These are phyloP conservation scores for Amia ocellicauda DNA, from an alignment of 2,113 vertebrate species.

Conservation along the genomic window DNA sequence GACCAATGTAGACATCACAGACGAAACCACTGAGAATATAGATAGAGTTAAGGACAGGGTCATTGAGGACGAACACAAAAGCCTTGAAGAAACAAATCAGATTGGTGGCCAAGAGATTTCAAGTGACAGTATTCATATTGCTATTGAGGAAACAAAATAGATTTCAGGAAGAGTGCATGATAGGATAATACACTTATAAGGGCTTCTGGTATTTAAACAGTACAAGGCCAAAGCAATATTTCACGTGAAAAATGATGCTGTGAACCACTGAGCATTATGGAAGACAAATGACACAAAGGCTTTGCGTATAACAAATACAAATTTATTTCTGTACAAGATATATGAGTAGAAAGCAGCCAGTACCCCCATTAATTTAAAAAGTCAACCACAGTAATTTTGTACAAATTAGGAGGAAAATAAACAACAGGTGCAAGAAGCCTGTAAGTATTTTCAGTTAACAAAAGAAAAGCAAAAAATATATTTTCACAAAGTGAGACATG, in stretches of 20 bases:
- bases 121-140: not conserved
- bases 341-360: slow-evolving; percentile 74
- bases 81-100: not conserved
- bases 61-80: not conserved
- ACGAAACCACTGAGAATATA: not conserved
- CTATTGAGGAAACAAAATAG: not conserved
- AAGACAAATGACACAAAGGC: slow-evolving; percentile 23
- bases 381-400: slow-evolving; percentile 48
- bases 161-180: not conserved
- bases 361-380: slow-evolving; percentile 62
- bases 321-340: slow-evolving; percentile 68
- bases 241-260: not conserved
- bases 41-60: not conserved
- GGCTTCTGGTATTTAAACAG: not conserved
- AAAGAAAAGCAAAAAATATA: not conserved
- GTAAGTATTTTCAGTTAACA: slow-evolving; percentile 30
- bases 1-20: not conserved
- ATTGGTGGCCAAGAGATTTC: not conserved
- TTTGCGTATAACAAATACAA: slow-evolving; percentile 65
- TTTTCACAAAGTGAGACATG: slow-evolving; percentile 16
- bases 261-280: not conserved
- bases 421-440: slow-evolving; percentile 36
- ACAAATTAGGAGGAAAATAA: slow-evolving; percentile 59
- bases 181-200: not conserved
- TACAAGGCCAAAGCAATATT: no score